phyloP scores from a whole-genome alignment of 2,113 vertebrate species.

The Himantopus leucocephalus region DNA sequence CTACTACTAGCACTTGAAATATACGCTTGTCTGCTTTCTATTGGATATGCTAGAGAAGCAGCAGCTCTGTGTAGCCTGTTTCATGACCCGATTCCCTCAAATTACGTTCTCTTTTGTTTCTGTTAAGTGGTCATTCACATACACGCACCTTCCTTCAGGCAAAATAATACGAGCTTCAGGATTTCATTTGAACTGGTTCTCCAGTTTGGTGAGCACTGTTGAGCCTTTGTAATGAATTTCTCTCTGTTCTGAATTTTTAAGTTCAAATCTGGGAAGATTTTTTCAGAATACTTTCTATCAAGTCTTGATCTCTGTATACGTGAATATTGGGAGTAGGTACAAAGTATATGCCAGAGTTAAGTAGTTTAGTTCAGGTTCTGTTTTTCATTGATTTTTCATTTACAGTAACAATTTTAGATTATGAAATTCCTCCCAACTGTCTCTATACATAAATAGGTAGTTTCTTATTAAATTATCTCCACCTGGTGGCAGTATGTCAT shows the following conservation, averaged over 20 bases:
- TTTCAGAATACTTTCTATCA: neutral
- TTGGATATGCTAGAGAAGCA: neutral
- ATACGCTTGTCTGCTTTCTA: neutral
- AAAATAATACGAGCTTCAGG: neutral
- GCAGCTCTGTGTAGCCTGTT: neutral
- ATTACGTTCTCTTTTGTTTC: neutral
- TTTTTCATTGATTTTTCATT: neutral
- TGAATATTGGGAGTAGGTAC: neutral
- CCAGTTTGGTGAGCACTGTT: neutral
- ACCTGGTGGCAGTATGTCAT: conserved; percentile 65
- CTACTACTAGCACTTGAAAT: neutral
- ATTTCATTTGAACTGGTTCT: neutral
- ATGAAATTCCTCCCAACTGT: neutral
- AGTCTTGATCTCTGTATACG: fast-evolving
- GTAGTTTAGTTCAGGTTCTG: neutral
- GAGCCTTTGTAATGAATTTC: neutral
- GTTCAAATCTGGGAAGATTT: neutral
- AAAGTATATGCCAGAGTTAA: neutral
- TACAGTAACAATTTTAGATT: neutral
- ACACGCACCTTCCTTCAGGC: no score
- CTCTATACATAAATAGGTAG: neutral
- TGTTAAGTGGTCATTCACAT: neutral
- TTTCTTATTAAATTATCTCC: conserved; percentile 35
- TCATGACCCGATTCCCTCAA: neutral
- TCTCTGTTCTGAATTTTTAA: neutral